Conservation (phyloP, 2,888 invertebrate species). For the Allacma fusca region DNA sequence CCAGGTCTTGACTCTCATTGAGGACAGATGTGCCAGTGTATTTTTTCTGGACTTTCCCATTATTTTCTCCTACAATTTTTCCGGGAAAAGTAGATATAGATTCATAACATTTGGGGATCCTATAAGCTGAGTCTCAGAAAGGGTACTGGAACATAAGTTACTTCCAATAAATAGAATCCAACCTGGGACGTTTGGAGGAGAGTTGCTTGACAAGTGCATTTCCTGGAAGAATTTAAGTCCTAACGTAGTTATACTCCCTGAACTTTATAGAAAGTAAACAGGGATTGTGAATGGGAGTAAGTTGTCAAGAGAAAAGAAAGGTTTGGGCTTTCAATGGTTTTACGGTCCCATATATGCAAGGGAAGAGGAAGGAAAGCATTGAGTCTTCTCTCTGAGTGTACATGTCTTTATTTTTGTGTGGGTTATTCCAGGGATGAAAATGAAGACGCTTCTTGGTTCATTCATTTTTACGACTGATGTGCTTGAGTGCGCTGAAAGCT, state of each 20-base stretch:
- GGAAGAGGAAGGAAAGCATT: constrained; percentile 4
- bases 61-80: neutral
- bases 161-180: constrained; percentile 7
- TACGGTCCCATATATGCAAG: neutral
- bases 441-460: constrained; percentile 47
- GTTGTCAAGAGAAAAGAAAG: constrained; percentile 16
- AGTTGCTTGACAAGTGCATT: neutral
- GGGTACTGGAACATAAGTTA: neutral
- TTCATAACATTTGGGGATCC: neutral
- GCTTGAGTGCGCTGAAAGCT: constrained; percentile 44
- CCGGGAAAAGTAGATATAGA: neutral
- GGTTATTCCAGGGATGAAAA: constrained; percentile 26
- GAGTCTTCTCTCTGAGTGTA: neutral
- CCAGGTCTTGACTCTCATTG: constrained; percentile 30
- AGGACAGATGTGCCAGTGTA: neutral
- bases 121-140: neutral
- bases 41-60: neutral
- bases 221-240: neutral
- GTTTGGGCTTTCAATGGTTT: constrained; percentile 16
- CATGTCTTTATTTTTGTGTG: constrained; percentile 14
- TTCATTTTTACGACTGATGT: constrained; percentile 49
- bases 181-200: neutral
- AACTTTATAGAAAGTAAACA: neutral
- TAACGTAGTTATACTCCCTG: constrained; percentile 10
- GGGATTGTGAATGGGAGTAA: neutral